These are phyloP conservation scores for Vanacampus margaritifer DNA, from an alignment of 2,113 vertebrate genomes.

Conservation along the genomic window DNA sequence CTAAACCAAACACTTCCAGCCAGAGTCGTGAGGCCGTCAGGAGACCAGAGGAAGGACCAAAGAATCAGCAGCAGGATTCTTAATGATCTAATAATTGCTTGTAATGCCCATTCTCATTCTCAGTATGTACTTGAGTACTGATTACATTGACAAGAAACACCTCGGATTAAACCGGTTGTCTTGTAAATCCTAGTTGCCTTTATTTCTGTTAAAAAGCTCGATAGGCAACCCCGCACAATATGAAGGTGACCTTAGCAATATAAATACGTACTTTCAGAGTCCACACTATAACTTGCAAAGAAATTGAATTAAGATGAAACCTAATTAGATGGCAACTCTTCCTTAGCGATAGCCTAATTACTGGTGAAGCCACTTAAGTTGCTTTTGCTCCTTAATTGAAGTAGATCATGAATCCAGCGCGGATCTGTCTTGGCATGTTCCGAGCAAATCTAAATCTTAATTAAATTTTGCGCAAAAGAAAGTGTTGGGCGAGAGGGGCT, in stretches of 20 bases:
- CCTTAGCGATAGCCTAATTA: slow-evolving; percentile 74
- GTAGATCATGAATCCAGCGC: slow-evolving; percentile 63
- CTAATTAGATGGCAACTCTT: slow-evolving; percentile 73
- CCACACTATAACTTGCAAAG: slow-evolving; percentile 40
- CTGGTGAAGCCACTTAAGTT: slow-evolving; percentile 75
- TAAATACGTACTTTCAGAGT: slow-evolving; percentile 43
- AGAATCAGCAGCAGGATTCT: no score
- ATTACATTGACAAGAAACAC: slow-evolving; percentile 18
- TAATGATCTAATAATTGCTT: background rate
- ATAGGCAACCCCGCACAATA: slow-evolving; percentile 16
- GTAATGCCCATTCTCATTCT: background rate
- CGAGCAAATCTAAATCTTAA: slow-evolving; percentile 80
- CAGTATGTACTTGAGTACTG: slow-evolving; percentile 22
- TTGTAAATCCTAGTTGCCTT: slow-evolving; percentile 34
- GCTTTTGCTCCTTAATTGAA: slow-evolving; percentile 73
- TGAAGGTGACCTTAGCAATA: slow-evolving; percentile 57
- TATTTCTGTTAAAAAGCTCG: slow-evolving; percentile 19
- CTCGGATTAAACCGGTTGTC: slow-evolving; percentile 33
- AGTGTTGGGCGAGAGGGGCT: slow-evolving; percentile 65
- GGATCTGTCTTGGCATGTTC: slow-evolving; percentile 74
- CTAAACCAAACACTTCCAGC: no score
- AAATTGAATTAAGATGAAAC: slow-evolving; percentile 76
- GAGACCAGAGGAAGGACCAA: no score
- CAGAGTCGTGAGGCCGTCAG: no score
- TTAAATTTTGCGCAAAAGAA: slow-evolving; percentile 76